Evolutionary conservation across 2,888 invertebrate genomes (phyloP).

Genomic region (Andrena haemorrhoa): DNA sequence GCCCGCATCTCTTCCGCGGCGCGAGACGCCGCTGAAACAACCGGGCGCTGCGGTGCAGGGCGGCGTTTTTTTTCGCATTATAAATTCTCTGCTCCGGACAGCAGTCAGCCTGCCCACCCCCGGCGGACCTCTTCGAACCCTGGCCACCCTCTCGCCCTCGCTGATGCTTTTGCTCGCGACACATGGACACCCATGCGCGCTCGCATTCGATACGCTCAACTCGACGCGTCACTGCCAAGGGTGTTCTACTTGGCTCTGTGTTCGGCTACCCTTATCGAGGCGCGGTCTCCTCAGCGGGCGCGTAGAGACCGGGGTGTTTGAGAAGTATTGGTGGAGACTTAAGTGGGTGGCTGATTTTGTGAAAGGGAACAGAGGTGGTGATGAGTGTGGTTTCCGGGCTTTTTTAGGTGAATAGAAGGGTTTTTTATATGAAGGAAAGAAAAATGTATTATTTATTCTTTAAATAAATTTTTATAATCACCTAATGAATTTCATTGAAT

Average conservation of each 20-base stretch:
- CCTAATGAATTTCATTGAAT: too few relatives aligned
- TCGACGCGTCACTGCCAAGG: conserved; percentile 6
- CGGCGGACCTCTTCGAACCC: conserved; percentile 59
- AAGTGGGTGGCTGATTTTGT: neutral
- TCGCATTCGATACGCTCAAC: conserved; percentile 39
- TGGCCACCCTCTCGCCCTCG: conserved; percentile 43
- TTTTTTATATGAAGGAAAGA: too few relatives aligned
- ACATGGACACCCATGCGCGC: conserved; percentile 44
- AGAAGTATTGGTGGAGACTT: neutral
- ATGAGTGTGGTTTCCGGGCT: too few relatives aligned
- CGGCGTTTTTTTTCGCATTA: conserved; percentile 74
- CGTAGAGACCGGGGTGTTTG: neutral
- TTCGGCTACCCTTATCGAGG: neutral
- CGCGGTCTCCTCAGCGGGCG: neutral
- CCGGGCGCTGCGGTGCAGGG: conserved; percentile 59
- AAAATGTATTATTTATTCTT: too few relatives aligned
- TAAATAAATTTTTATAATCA: too few relatives aligned
- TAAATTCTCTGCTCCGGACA: conserved; percentile 80
- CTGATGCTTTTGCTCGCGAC: conserved; percentile 54
- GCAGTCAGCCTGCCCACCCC: conserved; percentile 68
- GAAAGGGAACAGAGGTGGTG: too few relatives aligned
- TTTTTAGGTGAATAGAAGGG: too few relatives aligned
- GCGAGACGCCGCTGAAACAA: conserved; percentile 65
- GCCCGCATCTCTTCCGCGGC: conserved; percentile 59
- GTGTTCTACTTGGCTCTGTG: neutral